Evolutionary conservation across 2,797 vertebrate genomes (phyloP), one percentile per base, ranked within the genome.

Genomic region (Betta splendens): DNA sequence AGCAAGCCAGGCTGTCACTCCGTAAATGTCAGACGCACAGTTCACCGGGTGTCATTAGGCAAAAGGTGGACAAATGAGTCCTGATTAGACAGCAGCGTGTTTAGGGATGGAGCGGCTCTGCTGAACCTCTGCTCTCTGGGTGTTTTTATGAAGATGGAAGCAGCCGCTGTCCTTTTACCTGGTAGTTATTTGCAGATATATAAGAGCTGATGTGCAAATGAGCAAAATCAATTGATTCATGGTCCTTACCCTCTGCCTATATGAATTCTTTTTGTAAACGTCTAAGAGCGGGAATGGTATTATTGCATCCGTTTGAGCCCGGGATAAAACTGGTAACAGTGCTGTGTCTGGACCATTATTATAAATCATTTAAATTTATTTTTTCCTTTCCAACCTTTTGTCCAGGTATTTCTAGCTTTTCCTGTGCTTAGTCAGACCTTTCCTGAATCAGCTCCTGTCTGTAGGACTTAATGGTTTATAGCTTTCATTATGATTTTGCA

Each of bases 21-120:
- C 28, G 62, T 48, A 75, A 82, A 79, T 79, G 71, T 77, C 52
- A 59, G 66, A 26, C 54, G 50, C 59, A 39, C 62, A 49, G 53
- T 74, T 75, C 52, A 64, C 35, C 36, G 17, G 49, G 38, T 66
- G 64, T 54, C 61, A 38, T 40, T 25, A 51, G 51, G 60, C 31
- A 69, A 31, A 38, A 38, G 53, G 45, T 52, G 11, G 22, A 46
- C 46, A 68, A 81, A 67, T 79, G 75, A 64, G 54, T 73, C 57
- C 25, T 38, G 13, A 68, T 62, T 53, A 46, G 64, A 61, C 64
- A 45, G 35, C 23, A 9, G 28, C 13, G 52, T 40, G 32, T 46
- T 33, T 3, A 2, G 2, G 2, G 44, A 2, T 33, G 11, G 25
- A 46, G 36, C 33, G 33, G 7, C 15, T 21, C 3, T 12, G 58